Evolutionary conservation across 1,140 invertebrate genomes (phyloP).

Genomic region (Saxidomus purpurata): DNA sequence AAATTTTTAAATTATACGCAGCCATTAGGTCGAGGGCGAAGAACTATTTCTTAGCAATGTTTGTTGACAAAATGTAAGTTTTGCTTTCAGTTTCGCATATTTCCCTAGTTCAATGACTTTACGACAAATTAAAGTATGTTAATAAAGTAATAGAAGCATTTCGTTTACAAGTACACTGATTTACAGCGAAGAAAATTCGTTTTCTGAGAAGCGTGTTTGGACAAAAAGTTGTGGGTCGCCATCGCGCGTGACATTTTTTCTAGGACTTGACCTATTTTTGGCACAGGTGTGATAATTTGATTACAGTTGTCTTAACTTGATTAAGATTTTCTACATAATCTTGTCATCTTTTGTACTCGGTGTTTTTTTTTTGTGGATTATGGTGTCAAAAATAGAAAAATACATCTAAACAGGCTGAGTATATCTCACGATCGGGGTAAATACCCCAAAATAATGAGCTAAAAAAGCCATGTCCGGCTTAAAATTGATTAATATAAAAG

Average conservation of each 20-base stretch:
- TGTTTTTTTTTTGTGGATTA: no score
- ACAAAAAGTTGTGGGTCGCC: slow-evolving; percentile 48
- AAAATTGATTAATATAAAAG: no score
- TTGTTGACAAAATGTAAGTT: slow-evolving; percentile 19
- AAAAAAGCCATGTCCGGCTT: no score
- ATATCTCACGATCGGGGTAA: no score
- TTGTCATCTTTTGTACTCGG: no score
- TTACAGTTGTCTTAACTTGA: no score
- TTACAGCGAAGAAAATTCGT: not conserved
- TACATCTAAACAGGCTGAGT: no score
- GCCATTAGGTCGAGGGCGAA: slow-evolving; percentile 47
- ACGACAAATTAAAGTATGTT: not conserved
- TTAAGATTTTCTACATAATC: no score
- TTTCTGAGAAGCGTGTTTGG: slow-evolving; percentile 58
- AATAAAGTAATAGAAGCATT: not conserved
- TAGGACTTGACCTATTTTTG: slow-evolving; percentile 22
- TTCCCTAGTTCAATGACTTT: not conserved
- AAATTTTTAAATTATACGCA: not conserved
- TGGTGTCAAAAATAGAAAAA: no score
- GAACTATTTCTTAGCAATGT: slow-evolving; percentile 57
- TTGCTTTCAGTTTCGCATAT: not conserved
- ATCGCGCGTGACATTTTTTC: slow-evolving; percentile 45
- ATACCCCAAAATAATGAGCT: no score
- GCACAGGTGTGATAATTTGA: slow-evolving; percentile 20
- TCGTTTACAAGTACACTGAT: not conserved